Percentiles rank a stretch among this genome's conserved stretches.
Conservation (phyloP, 2,888 invertebrate species). For the Camptogramma bilineatum region DNA sequence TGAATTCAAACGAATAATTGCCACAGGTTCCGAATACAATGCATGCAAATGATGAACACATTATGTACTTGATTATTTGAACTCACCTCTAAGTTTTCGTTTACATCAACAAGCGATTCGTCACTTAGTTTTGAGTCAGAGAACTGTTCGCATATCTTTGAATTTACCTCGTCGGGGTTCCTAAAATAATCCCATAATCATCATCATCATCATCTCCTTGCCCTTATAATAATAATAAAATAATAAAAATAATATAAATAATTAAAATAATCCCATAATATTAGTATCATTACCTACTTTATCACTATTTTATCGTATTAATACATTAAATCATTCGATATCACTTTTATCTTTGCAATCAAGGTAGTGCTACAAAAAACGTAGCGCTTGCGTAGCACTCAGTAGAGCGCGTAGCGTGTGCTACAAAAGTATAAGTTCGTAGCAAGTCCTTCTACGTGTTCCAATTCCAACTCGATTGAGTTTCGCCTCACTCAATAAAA, state of each 20-base stretch:
- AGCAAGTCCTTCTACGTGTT: conserved; percentile 17
- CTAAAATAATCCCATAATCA: conserved; percentile 58
- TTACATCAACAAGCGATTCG: conserved; percentile 50
- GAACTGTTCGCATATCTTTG: conserved; percentile 76
- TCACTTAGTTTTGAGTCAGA: conserved; percentile 69
- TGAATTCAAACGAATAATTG: conserved; percentile 43
- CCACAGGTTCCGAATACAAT: neutral
- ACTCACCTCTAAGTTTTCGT: conserved; percentile 60
- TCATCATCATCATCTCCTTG: no score
- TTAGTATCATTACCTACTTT: neutral
- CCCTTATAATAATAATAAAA: no score
- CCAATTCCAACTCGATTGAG: neutral
- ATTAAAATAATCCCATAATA: no score
- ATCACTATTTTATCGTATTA: neutral
- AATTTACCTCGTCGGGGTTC: conserved; percentile 68
- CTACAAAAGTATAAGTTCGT: conserved; percentile 7
- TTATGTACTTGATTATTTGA: neutral
- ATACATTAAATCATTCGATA: no score
- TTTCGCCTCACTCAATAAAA: neutral
- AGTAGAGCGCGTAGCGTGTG: conserved; percentile 2
- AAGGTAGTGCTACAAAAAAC: conserved; percentile 8
- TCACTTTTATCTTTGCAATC: conserved; percentile 2
- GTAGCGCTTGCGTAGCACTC: conserved; percentile 29
- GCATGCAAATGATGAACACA: neutral
- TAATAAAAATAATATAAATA: no score